Evolutionary conservation across 2,113 vertebrate genomes (phyloP).

Genomic region (Camelus bactrianus): DNA sequence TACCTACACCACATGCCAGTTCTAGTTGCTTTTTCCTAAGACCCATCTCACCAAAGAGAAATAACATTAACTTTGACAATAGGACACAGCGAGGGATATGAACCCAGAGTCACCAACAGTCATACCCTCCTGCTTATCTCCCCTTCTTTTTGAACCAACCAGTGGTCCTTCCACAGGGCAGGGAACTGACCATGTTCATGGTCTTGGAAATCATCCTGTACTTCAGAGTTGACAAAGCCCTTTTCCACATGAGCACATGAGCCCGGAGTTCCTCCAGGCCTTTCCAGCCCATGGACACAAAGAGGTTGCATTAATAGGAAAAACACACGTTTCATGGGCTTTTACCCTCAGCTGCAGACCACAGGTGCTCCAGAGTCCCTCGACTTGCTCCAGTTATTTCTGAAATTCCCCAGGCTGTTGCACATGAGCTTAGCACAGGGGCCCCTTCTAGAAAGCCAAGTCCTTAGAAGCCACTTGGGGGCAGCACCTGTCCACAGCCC

Average conservation of each 20-base stretch:
- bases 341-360: not conserved
- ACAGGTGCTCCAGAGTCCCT: not conserved
- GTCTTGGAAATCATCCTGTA: not conserved
- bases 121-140: not conserved
- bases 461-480: not conserved
- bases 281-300: not conserved
- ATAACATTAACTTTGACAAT: not conserved
- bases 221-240: not conserved
- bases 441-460: not conserved
- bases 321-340: not conserved
- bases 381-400: not conserved
- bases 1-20: not conserved
- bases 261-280: not conserved
- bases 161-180: not conserved
- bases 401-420: not conserved
- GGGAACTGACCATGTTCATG: not conserved
- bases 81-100: not conserved
- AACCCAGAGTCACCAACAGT: not conserved
- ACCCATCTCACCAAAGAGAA: not conserved
- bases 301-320: not conserved
- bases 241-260: not conserved
- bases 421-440: not conserved
- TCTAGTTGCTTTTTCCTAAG: not conserved
- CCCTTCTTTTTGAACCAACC: not conserved
- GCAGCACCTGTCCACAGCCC: slow-evolving; percentile 6